A percentile compares a stretch with the other conserved stretches of the same genome.
phyloP scores from a whole-genome alignment of 2,113 vertebrate genomes.

The Plestiodon gilberti region DNA sequence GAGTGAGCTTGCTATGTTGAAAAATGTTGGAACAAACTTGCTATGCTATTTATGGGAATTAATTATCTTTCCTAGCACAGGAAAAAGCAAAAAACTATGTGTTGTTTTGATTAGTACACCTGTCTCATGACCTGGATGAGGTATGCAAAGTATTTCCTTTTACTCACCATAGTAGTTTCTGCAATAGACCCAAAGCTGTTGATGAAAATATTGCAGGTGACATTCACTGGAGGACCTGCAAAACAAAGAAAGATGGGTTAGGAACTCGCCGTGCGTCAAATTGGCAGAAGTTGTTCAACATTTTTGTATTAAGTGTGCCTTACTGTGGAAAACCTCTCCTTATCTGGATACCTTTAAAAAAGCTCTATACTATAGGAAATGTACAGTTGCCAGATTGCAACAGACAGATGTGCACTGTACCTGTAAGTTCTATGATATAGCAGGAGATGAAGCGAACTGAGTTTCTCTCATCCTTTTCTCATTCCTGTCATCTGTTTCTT shows the following conservation, averaged over 20 bases:
- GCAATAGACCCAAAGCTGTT: slow-evolving; percentile 99
- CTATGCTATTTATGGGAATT: no score
- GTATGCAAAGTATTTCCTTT: slow-evolving; percentile 35
- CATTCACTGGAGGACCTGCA: slow-evolving; percentile 94
- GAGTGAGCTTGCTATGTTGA: background rate
- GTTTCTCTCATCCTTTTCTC: background rate
- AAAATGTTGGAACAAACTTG: background rate
- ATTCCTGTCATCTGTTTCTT: background rate
- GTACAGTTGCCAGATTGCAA: background rate
- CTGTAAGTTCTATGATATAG: background rate
- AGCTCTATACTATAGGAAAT: background rate
- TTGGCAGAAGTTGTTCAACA: background rate
- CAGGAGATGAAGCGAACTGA: background rate
- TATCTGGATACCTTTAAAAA: background rate
- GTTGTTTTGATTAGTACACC: background rate
- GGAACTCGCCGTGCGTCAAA: background rate
- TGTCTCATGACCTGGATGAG: slow-evolving; percentile 15
- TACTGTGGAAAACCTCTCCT: background rate
- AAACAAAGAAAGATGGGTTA: slow-evolving; percentile 66
- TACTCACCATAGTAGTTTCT: slow-evolving; percentile 97
- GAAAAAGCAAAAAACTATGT: background rate
- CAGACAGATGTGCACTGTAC: background rate
- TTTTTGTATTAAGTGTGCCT: background rate
- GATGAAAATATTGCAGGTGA: slow-evolving; percentile 99
- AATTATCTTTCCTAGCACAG: background rate